Conservation (phyloP, 1,140 invertebrate species). For the Atopsyche davidsoni region DNA sequence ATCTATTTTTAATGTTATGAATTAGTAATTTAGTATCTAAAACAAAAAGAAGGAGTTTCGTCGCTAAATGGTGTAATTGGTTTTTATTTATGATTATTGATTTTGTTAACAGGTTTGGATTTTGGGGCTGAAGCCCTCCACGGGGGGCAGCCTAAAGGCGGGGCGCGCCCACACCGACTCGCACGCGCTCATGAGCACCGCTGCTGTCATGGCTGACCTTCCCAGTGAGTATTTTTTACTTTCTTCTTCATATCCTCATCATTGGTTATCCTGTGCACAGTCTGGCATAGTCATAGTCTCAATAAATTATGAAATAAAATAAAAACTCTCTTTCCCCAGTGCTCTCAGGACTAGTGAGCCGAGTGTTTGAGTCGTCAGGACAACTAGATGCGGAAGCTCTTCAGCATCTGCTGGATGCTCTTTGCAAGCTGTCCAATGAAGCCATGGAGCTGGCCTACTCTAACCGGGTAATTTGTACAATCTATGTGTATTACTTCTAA, state of each 20-base stretch:
- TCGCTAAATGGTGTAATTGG: too few relatives aligned
- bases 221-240: constrained; percentile 47
- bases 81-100: background rate
- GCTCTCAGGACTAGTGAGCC: constrained; percentile 85
- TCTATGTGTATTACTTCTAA: too few relatives aligned
- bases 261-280: too few relatives aligned
- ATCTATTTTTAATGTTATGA: background rate
- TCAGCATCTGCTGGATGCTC: constrained; percentile 93
- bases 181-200: constrained; percentile 92
- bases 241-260: too few relatives aligned
- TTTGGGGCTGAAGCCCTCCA: constrained; percentile 89
- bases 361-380: constrained; percentile 91
- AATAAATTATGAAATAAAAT: too few relatives aligned
- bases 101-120: constrained; percentile 70
- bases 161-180: constrained; percentile 64
- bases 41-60: too few relatives aligned
- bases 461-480: constrained; percentile 79
- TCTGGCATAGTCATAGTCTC: too few relatives aligned
- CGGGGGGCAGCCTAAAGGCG: constrained; percentile 85
- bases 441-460: constrained; percentile 96
- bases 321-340: constrained; percentile 52
- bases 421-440: constrained; percentile 93
- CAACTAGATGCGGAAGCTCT: constrained; percentile 90
- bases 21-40: background rate
- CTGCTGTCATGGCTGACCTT: constrained; percentile 91